Evolutionary conservation across 1,140 invertebrate species (phyloP), one percentile per base, ranked within the genome.

Genomic region (Apis cerana): DNA sequence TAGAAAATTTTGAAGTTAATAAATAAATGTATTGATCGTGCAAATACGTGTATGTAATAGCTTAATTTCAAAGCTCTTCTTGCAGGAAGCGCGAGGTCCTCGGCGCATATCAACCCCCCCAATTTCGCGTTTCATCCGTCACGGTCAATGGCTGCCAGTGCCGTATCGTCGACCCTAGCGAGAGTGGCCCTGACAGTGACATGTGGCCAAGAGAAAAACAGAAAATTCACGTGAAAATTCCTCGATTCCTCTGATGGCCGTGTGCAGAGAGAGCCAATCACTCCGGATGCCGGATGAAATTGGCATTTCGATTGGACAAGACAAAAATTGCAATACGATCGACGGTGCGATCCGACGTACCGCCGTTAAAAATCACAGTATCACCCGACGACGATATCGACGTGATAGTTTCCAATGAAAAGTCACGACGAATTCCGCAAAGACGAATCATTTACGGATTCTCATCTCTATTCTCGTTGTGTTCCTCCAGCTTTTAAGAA

Each of bases 301-400:
- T 89, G 88, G 88, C 83, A 89, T 87, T 85, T 85, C 86, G 70
- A 87, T 89, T 84, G 88, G 85, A 83, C 85, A 80, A 87, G 74
- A 84, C 85, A 88, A 88, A 88, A 88, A 88, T 88, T 83, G 85
- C 80, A 65, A 68, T 72, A 61, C 23, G 56, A 69, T 77, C 58
- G 67, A 4, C 21, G 21, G 48, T 0, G 27, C 65, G 65, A 17
- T 21, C 61, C 71, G 69, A 77, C 56, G 69, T 27, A 48, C 48
- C 13, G 15, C 10, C 17, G 65, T 69, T 77, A 58, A 79, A 79
- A 79, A 79, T 79, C 76, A 75, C 27, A 48, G 75, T 58, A 58
- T 70, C 65, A 48, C 27, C 9, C 54, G 75, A 5, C 68, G 61
- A 72, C 67, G 50, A 58, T 59, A 50, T 70, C 58, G 62, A 64